phyloP scores from a whole-genome alignment of 2,113 vertebrate genomes.

The Festucalex cinctus region DNA sequence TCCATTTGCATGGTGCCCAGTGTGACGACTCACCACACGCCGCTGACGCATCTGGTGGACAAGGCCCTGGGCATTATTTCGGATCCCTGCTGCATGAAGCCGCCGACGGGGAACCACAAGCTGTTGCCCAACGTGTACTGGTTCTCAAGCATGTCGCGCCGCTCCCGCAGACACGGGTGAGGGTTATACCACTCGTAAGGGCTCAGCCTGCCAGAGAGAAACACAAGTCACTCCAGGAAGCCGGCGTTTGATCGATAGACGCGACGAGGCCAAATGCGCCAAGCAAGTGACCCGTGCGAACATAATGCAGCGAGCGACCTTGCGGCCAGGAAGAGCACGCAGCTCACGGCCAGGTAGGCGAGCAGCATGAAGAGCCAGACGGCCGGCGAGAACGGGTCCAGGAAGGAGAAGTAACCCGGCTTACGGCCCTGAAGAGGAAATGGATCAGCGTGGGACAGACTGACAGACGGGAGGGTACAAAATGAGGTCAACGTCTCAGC shows the following conservation, averaged over 20 bases:
- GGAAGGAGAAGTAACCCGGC: constrained; percentile 94
- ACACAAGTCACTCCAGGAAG: not conserved
- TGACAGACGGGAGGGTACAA: constrained; percentile 25
- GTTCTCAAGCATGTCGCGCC: constrained; percentile 92
- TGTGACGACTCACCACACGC: constrained; percentile 87
- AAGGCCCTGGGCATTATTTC: constrained; percentile 92
- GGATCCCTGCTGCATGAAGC: constrained; percentile 98
- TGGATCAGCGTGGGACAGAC: constrained; percentile 13
- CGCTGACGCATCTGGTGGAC: constrained; percentile 94
- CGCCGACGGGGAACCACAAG: constrained; percentile 96
- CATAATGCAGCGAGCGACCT: constrained; percentile 65
- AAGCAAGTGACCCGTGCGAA: constrained; percentile 4
- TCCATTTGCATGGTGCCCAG: not conserved
- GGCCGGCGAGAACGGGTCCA: constrained; percentile 94
- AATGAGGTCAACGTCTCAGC: constrained; percentile 28
- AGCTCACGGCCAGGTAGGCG: constrained; percentile 96
- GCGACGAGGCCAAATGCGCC: not conserved
- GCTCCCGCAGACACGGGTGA: constrained; percentile 89
- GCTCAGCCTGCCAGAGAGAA: constrained; percentile 77
- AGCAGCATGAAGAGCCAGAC: constrained; percentile 99
- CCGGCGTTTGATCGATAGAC: not conserved
- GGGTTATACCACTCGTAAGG: constrained; percentile 98
- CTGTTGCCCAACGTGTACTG: constrained; percentile 97
- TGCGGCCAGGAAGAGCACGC: constrained; percentile 93
- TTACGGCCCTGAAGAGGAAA: constrained; percentile 79